Conservation (phyloP, 2,797 vertebrate species). For the Periophthalmus magnuspinnatus region DNA sequence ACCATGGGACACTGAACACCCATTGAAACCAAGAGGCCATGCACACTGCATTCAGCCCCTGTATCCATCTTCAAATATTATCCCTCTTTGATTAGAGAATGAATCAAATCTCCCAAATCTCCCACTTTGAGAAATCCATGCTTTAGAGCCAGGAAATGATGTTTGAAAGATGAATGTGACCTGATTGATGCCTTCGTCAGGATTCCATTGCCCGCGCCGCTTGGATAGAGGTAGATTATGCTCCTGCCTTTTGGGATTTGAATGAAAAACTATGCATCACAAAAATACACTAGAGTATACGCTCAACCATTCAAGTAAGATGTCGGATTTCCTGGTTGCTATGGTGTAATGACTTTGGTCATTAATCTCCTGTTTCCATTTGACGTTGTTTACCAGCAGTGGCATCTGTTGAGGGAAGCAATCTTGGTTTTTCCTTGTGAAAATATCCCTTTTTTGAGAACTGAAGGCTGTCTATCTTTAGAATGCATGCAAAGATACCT, state of each 20-base stretch:
- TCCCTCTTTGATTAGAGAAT: conserved; percentile 37
- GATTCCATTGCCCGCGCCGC: conserved; percentile 38
- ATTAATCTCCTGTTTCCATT: conserved; percentile 70
- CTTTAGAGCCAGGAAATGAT: conserved; percentile 45
- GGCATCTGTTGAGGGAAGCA: conserved; percentile 58
- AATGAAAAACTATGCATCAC: conserved; percentile 29
- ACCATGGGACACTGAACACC: background rate
- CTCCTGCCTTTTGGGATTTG: conserved; percentile 39
- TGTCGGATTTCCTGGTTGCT: conserved; percentile 42
- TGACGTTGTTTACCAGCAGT: conserved; percentile 65
- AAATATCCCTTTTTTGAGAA: conserved; percentile 19
- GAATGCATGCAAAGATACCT: conserved; percentile 34
- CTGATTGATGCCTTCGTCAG: conserved; percentile 49
- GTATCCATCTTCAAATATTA: conserved; percentile 21
- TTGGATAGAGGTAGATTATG: conserved; percentile 57
- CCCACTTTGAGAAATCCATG: conserved; percentile 21
- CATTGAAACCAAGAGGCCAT: background rate
- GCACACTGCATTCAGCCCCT: conserved; percentile 1
- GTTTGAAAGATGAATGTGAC: conserved; percentile 42
- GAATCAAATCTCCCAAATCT: conserved; percentile 32
- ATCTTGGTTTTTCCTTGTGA: conserved; percentile 53
- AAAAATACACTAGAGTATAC: background rate
- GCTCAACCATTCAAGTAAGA: conserved; percentile 14
- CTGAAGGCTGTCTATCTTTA: conserved; percentile 26
- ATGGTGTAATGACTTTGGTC: conserved; percentile 69